These are phyloP conservation scores for Polypedilum pembai DNA, from an alignment of 1,140 invertebrate species.

Conservation along the genomic window DNA sequence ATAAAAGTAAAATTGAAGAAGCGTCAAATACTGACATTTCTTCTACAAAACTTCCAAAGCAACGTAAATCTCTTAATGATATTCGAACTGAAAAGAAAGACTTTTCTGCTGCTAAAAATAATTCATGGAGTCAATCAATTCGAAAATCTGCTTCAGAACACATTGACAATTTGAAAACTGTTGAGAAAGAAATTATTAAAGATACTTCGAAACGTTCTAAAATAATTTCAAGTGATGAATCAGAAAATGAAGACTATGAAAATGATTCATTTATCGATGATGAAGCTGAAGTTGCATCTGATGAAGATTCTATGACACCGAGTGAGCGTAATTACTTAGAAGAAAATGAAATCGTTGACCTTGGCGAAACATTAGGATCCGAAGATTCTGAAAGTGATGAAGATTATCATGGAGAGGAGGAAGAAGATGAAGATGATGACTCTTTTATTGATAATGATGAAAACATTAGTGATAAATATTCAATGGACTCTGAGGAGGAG, in stretches of 20 bases:
- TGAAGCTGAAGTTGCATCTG: neutral
- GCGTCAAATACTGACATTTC: neutral
- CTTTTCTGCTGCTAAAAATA: neutral
- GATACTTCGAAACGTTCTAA: neutral
- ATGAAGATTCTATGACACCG: neutral
- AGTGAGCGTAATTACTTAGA: neutral
- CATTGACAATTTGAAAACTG: neutral
- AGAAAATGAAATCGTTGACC: neutral
- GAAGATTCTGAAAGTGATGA: neutral
- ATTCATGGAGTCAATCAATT: neutral
- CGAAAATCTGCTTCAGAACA: neutral
- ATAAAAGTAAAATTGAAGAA: too few relatives aligned
- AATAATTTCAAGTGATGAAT: neutral
- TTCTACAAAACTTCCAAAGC: neutral
- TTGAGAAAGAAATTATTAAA: neutral
- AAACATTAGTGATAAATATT: neutral
- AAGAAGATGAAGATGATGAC: neutral
- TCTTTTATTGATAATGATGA: conserved; percentile 6
- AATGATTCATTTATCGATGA: conserved; percentile 7
- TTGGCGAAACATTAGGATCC: neutral
- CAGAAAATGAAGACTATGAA: neutral
- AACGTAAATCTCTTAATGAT: neutral
- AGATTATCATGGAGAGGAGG: neutral
- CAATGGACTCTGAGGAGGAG: neutral
- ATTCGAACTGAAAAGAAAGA: neutral